Evolutionary conservation across 2,888 invertebrate species (phyloP).

Genomic region (Drosophila fungiperda): DNA sequence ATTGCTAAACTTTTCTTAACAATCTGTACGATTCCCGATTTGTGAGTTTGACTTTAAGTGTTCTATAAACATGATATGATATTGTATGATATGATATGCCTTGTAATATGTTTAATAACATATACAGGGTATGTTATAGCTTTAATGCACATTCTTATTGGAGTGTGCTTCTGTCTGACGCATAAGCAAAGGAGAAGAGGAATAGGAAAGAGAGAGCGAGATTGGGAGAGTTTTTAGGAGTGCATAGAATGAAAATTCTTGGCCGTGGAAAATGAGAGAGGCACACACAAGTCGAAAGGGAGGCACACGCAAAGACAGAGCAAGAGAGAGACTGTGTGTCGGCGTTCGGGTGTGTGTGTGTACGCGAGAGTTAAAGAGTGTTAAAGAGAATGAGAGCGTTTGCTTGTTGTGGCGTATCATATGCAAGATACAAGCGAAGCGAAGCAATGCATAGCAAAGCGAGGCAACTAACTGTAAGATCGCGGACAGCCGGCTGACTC

Average conservation of each 20-base stretch:
- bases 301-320: background rate
- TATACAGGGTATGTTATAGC: constrained; percentile 12
- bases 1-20: background rate
- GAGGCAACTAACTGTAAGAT: constrained; percentile 53
- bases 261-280: constrained; percentile 44
- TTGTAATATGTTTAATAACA: background rate
- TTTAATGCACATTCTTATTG: constrained; percentile 20
- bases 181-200: constrained; percentile 16
- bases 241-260: constrained; percentile 48
- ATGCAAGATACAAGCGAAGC: constrained; percentile 30
- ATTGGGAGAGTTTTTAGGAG: constrained; percentile 36
- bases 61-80: background rate
- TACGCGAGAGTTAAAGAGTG: constrained; percentile 1
- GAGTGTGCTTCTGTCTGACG: constrained; percentile 28
- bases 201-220: constrained; percentile 26
- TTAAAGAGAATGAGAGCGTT: constrained; percentile 20
- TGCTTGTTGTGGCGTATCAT: constrained; percentile 39
- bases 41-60: background rate
- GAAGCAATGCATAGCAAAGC: constrained; percentile 13
- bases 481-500: constrained; percentile 29
- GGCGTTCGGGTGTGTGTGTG: background rate
- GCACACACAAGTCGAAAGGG: constrained; percentile 12
- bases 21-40: background rate
- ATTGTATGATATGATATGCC: background rate
- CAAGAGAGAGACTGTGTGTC: too few relatives aligned